A percentile compares a stretch with the other conserved stretches of the same genome.
phyloP scores from a whole-genome alignment of 2,797 vertebrate genomes.

The Sciaenops ocellatus region DNA sequence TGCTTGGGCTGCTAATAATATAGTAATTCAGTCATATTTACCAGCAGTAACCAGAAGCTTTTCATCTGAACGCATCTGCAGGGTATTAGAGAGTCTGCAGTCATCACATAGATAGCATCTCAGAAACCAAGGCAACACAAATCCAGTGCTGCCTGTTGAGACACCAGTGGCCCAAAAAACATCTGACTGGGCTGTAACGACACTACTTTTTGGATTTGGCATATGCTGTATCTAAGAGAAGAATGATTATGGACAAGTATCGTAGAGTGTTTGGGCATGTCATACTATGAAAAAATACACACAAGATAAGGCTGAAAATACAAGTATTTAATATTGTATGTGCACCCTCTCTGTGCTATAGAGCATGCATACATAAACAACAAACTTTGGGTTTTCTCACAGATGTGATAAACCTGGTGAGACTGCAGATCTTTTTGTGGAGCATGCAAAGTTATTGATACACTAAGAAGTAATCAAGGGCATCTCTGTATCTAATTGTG shows the following conservation, averaged over 20 bases:
- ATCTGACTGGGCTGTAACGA: neutral
- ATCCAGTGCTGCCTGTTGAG: conserved; percentile 58
- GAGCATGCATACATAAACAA: neutral
- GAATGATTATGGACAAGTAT: neutral
- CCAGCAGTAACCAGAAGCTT: conserved; percentile 40
- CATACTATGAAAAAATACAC: neutral
- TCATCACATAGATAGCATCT: conserved; percentile 77
- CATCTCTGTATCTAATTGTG: too few relatives aligned
- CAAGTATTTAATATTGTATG: neutral
- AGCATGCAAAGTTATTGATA: neutral
- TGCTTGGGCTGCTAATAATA: conserved; percentile 17
- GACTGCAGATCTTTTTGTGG: neutral
- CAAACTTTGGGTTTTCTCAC: too few relatives aligned
- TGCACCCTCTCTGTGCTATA: neutral
- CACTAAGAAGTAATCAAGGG: neutral
- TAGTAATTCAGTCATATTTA: conserved; percentile 43
- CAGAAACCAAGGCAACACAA: conserved; percentile 80
- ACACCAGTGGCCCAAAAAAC: conserved; percentile 45
- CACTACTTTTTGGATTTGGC: neutral
- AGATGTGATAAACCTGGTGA: neutral
- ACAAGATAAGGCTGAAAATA: neutral
- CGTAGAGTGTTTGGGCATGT: neutral
- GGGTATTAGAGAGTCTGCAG: conserved; percentile 57
- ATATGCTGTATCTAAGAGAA: conserved; percentile 1
- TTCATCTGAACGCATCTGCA: conserved; percentile 51